phyloP scores from a whole-genome alignment of 2,888 invertebrate genomes.

The Argyra leucocephala region DNA sequence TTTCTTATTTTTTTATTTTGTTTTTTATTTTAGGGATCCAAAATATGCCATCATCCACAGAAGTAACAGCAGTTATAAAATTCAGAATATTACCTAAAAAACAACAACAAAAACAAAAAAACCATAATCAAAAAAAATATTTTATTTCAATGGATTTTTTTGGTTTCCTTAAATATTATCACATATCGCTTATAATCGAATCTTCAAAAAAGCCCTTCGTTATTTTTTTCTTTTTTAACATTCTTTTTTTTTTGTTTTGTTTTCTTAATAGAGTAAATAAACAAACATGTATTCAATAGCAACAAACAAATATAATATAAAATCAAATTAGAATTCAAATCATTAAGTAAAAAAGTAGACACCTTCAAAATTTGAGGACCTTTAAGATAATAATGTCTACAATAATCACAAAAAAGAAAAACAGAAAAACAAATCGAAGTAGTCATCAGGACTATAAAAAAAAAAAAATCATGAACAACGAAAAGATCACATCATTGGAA shows the following conservation, averaged over 20 bases:
- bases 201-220: background rate
- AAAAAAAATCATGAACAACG: too few relatives aligned
- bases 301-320: too few relatives aligned
- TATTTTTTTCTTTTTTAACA: too few relatives aligned
- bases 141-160: background rate
- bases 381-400: background rate
- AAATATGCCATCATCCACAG: background rate
- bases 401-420: background rate
- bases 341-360: conserved; percentile 18
- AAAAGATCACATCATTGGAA: too few relatives aligned
- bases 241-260: too few relatives aligned
- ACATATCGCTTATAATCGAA: background rate
- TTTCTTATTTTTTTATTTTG: too few relatives aligned
- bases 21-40: background rate
- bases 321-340: conserved; percentile 19
- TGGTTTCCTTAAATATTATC: background rate
- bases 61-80: conserved; percentile 3
- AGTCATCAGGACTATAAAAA: too few relatives aligned
- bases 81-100: background rate
- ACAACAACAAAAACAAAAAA: too few relatives aligned
- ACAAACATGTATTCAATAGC: background rate
- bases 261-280: background rate
- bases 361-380: conserved; percentile 18
- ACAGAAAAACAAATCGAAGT: background rate
- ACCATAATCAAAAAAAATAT: too few relatives aligned